Evolutionary conservation across 2,797 vertebrate genomes (phyloP).

Genomic region (Thalassophryne amazonica): DNA sequence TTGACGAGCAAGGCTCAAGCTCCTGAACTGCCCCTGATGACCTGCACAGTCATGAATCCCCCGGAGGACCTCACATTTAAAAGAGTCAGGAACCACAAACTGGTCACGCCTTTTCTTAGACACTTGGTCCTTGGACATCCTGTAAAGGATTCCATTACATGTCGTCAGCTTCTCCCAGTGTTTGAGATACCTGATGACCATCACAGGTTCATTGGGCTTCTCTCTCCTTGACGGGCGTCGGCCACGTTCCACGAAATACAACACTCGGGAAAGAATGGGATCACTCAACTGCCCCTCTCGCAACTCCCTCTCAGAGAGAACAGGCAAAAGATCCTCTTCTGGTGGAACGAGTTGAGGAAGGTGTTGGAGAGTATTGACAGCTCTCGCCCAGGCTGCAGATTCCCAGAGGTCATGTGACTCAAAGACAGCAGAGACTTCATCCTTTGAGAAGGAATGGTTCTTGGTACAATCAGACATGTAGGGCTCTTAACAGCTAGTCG

Average conservation of each 20-base stretch:
- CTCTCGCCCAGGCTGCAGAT: too few species aligned
- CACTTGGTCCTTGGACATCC: not conserved
- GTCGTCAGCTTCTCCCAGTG: not conserved
- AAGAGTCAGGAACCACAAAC: not conserved
- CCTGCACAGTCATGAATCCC: slow-evolving; percentile 12
- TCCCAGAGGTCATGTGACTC: too few species aligned
- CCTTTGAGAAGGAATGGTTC: not conserved
- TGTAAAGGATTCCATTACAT: not conserved
- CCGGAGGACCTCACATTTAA: not conserved
- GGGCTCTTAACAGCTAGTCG: too few species aligned
- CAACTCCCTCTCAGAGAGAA: not conserved
- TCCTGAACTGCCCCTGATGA: slow-evolving; percentile 11
- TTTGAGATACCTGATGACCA: not conserved
- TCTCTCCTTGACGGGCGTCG: not conserved
- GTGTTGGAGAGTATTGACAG: too few species aligned
- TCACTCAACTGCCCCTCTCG: not conserved
- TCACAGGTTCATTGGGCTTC: not conserved
- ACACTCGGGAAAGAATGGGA: not conserved
- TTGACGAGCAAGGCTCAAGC: not conserved
- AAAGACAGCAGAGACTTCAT: too few species aligned
- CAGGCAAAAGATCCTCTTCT: too few species aligned
- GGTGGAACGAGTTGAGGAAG: too few species aligned
- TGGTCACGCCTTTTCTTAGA: not conserved
- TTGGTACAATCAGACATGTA: too few species aligned
- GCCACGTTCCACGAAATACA: too few species aligned